Evolutionary conservation across 2,113 vertebrate species (phyloP).

Genomic region (Turdus rufiventris): DNA sequence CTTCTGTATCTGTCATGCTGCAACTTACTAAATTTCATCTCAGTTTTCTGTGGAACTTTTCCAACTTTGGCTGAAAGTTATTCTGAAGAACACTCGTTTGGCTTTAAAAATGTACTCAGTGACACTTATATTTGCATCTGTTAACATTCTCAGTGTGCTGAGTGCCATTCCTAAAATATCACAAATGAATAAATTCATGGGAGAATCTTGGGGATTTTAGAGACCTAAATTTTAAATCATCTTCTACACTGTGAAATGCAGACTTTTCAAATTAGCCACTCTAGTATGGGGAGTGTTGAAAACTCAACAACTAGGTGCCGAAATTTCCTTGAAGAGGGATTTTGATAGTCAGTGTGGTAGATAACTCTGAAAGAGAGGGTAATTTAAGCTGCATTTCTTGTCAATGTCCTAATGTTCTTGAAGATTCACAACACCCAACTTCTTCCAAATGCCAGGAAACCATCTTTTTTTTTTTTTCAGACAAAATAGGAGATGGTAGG

Average conservation of each 20-base stretch:
- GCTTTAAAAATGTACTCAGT: background rate
- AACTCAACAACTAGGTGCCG: background rate
- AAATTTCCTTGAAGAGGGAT: background rate
- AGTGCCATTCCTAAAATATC: conserved; percentile 16
- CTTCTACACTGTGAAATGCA: background rate
- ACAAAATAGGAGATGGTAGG: background rate
- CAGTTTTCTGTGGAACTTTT: conserved; percentile 22
- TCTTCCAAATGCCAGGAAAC: background rate
- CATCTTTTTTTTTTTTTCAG: background rate
- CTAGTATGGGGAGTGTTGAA: background rate
- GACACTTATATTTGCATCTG: conserved; percentile 15
- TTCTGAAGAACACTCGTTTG: background rate
- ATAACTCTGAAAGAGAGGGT: background rate
- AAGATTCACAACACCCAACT: background rate
- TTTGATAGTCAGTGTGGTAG: background rate
- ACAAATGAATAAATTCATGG: background rate
- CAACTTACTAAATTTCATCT: conserved; percentile 2
- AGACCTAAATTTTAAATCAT: background rate
- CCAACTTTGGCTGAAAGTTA: background rate
- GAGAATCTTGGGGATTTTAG: background rate
- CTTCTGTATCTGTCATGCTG: background rate
- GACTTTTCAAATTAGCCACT: background rate
- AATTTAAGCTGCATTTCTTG: background rate
- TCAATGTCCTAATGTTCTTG: background rate
- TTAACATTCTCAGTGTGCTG: background rate